These are phyloP conservation scores for Lycia hirtaria DNA, from an alignment of 2,888 invertebrate genomes.

Conservation along the genomic window DNA sequence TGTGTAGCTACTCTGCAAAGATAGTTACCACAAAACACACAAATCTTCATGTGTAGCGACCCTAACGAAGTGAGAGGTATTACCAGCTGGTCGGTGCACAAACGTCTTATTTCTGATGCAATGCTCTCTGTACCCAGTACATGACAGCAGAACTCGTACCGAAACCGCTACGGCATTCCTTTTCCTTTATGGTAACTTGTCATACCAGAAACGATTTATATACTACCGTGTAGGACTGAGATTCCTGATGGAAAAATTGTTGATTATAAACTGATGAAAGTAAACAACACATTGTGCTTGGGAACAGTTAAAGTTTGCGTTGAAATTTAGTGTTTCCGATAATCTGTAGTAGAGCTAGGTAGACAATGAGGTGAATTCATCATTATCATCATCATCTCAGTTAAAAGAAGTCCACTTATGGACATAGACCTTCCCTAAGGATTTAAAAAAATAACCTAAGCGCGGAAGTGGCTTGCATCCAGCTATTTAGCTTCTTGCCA, in stretches of 20 bases:
- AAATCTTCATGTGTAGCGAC: constrained; percentile 51
- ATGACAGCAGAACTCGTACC: constrained; percentile 62
- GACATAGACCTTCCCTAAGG: too few relatives aligned
- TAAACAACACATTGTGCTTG: not conserved
- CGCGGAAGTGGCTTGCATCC: too few relatives aligned
- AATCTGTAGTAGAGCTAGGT: too few relatives aligned
- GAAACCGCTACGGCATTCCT: constrained; percentile 64
- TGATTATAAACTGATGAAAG: not conserved
- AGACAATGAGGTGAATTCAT: too few relatives aligned
- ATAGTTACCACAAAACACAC: too few relatives aligned
- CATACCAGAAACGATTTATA: constrained; percentile 51
- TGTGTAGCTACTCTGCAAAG: too few relatives aligned
- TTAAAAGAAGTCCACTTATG: too few relatives aligned
- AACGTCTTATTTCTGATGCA: constrained; percentile 66
- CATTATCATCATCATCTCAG: too few relatives aligned
- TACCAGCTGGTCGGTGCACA: constrained; percentile 36
- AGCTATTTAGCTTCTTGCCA: too few relatives aligned
- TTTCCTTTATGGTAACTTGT: constrained; percentile 58
- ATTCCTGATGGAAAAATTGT: not conserved
- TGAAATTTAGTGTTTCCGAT: too few relatives aligned
- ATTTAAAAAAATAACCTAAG: too few relatives aligned
- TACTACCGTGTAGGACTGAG: constrained; percentile 16
- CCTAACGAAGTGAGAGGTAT: constrained; percentile 69
- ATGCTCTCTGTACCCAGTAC: constrained; percentile 56
- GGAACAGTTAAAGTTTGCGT: not conserved